Percentiles rank a stretch among this genome's conserved stretches.
phyloP scores from a whole-genome alignment of 2,888 invertebrate genomes.

The Autographa gamma region DNA sequence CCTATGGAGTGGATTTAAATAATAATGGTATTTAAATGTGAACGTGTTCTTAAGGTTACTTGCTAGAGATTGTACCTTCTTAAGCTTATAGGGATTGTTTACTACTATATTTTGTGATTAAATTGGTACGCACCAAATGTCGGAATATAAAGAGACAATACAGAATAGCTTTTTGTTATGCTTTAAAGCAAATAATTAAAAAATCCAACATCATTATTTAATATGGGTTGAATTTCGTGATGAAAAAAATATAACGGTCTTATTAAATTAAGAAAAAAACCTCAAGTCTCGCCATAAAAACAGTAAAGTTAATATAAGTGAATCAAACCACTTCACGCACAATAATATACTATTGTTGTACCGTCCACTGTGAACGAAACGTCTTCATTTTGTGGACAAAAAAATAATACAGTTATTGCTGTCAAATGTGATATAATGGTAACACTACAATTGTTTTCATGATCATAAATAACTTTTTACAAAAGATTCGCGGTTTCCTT shows the following conservation, averaged over 20 bases:
- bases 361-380: slow-evolving; percentile 74
- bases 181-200: not conserved
- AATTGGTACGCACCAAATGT: not conserved
- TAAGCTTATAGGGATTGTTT: not conserved
- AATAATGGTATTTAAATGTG: slow-evolving; percentile 35
- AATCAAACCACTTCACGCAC: slow-evolving; percentile 67
- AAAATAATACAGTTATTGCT: slow-evolving; percentile 86
- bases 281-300: slow-evolving; percentile 56
- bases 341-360: slow-evolving; percentile 73
- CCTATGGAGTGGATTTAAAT: slow-evolving; percentile 33
- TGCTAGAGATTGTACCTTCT: slow-evolving; percentile 11
- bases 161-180: too few relatives aligned
- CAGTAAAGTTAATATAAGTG: slow-evolving; percentile 60
- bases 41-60: slow-evolving; percentile 22
- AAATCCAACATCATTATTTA: slow-evolving; percentile 14
- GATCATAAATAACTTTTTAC: slow-evolving; percentile 87
- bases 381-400: slow-evolving; percentile 81
- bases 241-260: slow-evolving; percentile 46
- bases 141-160: not conserved
- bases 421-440: slow-evolving; percentile 88
- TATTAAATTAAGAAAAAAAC: slow-evolving; percentile 42
- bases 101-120: not conserved
- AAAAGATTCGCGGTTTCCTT: slow-evolving; percentile 88
- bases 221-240: slow-evolving; percentile 2
- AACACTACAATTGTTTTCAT: slow-evolving; percentile 88